phyloP scores from a whole-genome alignment of 2,113 vertebrate species.

The Nicator chloris region DNA sequence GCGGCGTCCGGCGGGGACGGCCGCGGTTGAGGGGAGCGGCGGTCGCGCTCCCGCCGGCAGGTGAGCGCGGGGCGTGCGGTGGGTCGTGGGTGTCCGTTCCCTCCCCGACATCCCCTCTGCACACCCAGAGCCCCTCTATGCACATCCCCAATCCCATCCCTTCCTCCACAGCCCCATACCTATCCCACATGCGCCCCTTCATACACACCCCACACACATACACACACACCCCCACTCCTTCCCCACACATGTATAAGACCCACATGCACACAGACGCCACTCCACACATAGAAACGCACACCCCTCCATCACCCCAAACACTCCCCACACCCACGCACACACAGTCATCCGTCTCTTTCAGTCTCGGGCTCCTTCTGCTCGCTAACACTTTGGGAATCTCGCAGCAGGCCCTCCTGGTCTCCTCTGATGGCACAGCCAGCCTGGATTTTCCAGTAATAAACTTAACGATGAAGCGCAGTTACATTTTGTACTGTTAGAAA shows the following conservation, averaged over 20 bases:
- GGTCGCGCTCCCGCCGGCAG: background rate
- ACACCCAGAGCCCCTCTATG: too few relatives aligned
- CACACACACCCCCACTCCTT: background rate
- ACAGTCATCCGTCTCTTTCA: accelerated
- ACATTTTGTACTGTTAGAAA: background rate
- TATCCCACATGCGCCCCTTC: too few relatives aligned
- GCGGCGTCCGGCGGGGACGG: background rate
- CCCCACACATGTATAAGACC: too few relatives aligned
- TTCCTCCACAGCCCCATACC: background rate
- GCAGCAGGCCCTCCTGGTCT: background rate
- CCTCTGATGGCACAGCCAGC: background rate
- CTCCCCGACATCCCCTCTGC: background rate
- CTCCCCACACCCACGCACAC: too few relatives aligned
- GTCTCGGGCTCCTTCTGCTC: background rate
- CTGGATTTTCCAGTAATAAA: background rate
- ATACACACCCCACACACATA: background rate
- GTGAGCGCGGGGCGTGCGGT: background rate
- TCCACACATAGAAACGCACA: background rate
- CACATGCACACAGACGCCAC: too few relatives aligned
- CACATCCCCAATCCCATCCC: background rate
- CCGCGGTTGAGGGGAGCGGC: background rate
- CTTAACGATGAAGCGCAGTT: too few relatives aligned
- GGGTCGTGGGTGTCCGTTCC: background rate
- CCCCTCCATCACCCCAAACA: background rate
- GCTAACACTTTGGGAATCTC: accelerated